Evolutionary conservation across 2,113 vertebrate genomes (phyloP), one percentile per base, ranked within the genome.

Genomic region (Ameiurus melas): DNA sequence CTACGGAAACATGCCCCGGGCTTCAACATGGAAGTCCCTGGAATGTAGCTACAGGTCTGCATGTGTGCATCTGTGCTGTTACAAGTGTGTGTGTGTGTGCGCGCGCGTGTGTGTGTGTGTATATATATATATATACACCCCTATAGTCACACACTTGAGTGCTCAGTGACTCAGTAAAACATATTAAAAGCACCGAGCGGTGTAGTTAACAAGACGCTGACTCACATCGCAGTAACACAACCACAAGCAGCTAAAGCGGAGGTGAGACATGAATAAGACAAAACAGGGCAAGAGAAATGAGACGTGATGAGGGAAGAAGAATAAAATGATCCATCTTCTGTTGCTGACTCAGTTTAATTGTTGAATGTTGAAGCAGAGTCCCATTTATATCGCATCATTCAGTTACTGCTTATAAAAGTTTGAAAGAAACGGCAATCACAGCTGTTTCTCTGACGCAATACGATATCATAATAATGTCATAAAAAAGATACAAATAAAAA

Each of bases 1-100:
- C 85, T n/a, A 27, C 13, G 86, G 86, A 87, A 87, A 87, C 53
- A 87, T 39, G 62, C 77, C 78, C 12, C 62, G 3, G 78, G 86
- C 62, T 70, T 55, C 20, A 39, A 70, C 86, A 47, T 55, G 62
- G 77, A 55, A 70, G 86, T 33, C 62, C 70, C 77, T 81, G 86
- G 77, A 87, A 81, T 87, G 78, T 70, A n/a, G 27, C 17, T 39
- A 75, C 81, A 36, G 55, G 78, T 80, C 64, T 82, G 78, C 19
- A 19, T 78, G 43, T 79, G 57, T 66, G 58, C 39, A 64, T 84
- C 53, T 84, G 80, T 78, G 71, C 8, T 7, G 4, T 36, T 70
- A 43, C 62, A 53, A 53, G 39, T 53, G 20, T 33, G 75, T 66
- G 55, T 17, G 70, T 85, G 20, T 33, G 75, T 66, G 55, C 9